Conservation (phyloP, 2,797 vertebrate genomes). For the Pangasius mekongensis region DNA sequence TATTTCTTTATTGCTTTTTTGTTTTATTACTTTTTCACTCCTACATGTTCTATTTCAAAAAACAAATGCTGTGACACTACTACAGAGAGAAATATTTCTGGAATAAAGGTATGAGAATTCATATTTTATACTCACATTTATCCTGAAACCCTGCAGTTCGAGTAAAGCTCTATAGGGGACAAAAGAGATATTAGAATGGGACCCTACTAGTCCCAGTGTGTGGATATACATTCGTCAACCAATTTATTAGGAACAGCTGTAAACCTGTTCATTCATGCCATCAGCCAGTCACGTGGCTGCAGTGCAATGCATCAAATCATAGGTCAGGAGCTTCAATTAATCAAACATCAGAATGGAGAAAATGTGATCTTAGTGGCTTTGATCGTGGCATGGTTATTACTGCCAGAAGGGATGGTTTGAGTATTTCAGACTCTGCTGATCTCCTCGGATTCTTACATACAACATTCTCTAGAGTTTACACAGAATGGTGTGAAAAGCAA, state of each 20-base stretch:
- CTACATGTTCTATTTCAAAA: conserved; percentile 34
- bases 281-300: background rate
- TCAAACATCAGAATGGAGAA: background rate
- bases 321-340: background rate
- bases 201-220: background rate
- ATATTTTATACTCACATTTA: conserved; percentile 35
- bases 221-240: background rate
- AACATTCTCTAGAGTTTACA: background rate
- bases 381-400: background rate
- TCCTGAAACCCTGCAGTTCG: conserved; percentile 17
- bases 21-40: conserved; percentile 40
- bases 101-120: conserved; percentile 38
- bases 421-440: background rate
- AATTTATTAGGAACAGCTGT: background rate
- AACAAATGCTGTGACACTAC: conserved; percentile 28
- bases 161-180: background rate
- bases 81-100: conserved; percentile 23
- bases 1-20: conserved; percentile 29
- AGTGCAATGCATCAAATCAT: background rate
- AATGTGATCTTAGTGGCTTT: background rate
- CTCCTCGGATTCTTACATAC: background rate
- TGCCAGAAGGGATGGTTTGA: background rate
- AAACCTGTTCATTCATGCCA: background rate
- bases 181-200: conserved; percentile 3
- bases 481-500: background rate